Base-by-base conservation (phyloP, 2,888 invertebrate species). In the Ecliptopera silaceata region DNA sequence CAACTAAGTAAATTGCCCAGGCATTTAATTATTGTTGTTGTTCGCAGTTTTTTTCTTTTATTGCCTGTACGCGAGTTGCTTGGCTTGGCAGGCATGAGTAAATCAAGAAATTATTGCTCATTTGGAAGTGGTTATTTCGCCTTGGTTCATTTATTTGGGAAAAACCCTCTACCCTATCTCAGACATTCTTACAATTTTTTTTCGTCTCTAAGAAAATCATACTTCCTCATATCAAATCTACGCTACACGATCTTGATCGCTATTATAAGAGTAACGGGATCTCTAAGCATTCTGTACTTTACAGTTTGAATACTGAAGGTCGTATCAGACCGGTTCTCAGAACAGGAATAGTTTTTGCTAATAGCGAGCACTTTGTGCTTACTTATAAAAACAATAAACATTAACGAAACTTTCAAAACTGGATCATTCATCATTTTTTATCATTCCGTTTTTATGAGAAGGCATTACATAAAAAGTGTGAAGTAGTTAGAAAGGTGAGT, bases 381-480 rank as follows among this genome's bases (percentile, higher is more conserved):
- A n/a, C n/a, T 64, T 64, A 69, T 73, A 84, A 82, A 84, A 86
- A 84, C 77, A 70, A 77, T 80, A 80, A 80, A 82, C 84, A 80
- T 59, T 18, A 51, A 26, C 54, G 65, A 70, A 69, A 59, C 72
- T 74, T 74, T 72, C 61, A 63, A 71, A 79, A 79, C 77, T 78
- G 74, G 80, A 76, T 74, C 72, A 70, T 36, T 36, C 8, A 31
- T 31, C 26, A 26, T 26, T 22, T 22, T 22, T 56, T 61, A 49
- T 26, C 26, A 17, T 45, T 11, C n/a, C 12, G 42, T 29, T 44
- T 44, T 44, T 51, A 12, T 18, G 18, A 17, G 1, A 11, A n/a
- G 13, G 34, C 13, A 12, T 34, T 4, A 3, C 29, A 29, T n/a
- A n/a, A n/a, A n/a, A n/a, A n/a, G n/a, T 22, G 22, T 22, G 2